Evolutionary conservation across 2,888 invertebrate genomes (phyloP).

Genomic region (Pyrrhosoma nymphula): DNA sequence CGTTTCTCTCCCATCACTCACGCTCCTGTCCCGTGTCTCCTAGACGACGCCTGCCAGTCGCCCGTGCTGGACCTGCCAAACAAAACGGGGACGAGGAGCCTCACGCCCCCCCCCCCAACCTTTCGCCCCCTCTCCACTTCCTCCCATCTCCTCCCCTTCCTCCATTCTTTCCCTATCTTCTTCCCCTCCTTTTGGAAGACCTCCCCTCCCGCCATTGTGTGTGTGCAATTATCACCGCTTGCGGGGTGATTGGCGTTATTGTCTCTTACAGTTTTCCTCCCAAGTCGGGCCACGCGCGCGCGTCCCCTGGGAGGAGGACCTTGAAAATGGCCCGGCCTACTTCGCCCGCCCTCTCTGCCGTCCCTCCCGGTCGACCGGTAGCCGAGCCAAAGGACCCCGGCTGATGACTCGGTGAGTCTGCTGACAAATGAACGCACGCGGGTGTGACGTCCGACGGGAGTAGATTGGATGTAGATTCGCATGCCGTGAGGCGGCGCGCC

Average conservation of each 20-base stretch:
- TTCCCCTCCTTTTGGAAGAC: not conserved
- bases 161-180: not conserved
- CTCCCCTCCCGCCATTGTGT: not conserved
- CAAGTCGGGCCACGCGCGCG: not conserved
- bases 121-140: not conserved
- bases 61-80: not conserved
- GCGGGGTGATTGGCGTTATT: constrained; percentile 22
- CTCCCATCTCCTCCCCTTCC: not conserved
- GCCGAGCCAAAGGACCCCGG: not conserved
- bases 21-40: not conserved
- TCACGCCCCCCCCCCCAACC: not conserved
- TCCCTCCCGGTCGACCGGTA: not conserved
- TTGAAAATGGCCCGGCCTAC: constrained; percentile 9
- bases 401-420: not conserved
- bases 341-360: not conserved
- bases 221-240: constrained; percentile 32
- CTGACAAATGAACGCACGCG: constrained; percentile 10
- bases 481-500: not conserved
- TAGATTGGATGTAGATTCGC: not conserved
- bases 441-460: not conserved
- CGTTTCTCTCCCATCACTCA: not conserved
- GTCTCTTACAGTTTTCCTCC: constrained; percentile 5
- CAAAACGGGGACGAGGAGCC: not conserved
- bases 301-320: not conserved
- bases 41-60: not conserved